phyloP scores from a whole-genome alignment of 2,888 invertebrate species.

The Heliothis peltigera region DNA sequence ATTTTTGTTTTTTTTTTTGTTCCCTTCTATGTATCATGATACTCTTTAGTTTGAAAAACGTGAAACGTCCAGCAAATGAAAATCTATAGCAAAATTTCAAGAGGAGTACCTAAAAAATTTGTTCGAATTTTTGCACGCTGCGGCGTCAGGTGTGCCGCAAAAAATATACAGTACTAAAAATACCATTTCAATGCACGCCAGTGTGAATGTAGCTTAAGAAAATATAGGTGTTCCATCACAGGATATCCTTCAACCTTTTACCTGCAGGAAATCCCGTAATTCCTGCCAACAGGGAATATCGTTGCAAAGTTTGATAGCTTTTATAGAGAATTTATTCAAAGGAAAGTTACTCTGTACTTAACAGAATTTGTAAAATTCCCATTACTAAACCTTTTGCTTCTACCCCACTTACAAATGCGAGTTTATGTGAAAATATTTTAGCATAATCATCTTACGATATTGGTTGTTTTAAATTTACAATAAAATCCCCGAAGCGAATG shows the following conservation, averaged over 20 bases:
- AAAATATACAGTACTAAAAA: neutral
- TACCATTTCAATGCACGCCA: neutral
- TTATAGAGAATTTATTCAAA: neutral
- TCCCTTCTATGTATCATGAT: too few species aligned
- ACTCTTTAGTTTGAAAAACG: neutral
- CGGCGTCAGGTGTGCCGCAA: too few species aligned
- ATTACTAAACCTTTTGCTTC: too few species aligned
- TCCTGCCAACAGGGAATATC: neutral
- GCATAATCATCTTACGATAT: too few species aligned
- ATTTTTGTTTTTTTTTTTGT: too few species aligned
- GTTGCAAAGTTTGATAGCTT: constrained; percentile 1
- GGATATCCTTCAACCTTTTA: neutral
- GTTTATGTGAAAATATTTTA: too few species aligned
- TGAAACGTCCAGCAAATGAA: neutral
- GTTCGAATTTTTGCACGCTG: too few species aligned
- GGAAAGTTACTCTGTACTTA: too few species aligned
- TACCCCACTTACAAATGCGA: too few species aligned
- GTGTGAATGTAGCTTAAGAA: neutral
- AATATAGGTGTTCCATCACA: constrained; percentile 1
- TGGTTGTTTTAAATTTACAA: neutral
- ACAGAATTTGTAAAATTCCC: too few species aligned
- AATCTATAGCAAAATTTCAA: neutral
- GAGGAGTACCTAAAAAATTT: neutral
- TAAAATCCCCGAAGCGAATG: neutral
- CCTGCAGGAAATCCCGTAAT: constrained; percentile 1